phyloP scores from a whole-genome alignment of 2,113 vertebrate genomes.

The Oryzias melastigma region DNA sequence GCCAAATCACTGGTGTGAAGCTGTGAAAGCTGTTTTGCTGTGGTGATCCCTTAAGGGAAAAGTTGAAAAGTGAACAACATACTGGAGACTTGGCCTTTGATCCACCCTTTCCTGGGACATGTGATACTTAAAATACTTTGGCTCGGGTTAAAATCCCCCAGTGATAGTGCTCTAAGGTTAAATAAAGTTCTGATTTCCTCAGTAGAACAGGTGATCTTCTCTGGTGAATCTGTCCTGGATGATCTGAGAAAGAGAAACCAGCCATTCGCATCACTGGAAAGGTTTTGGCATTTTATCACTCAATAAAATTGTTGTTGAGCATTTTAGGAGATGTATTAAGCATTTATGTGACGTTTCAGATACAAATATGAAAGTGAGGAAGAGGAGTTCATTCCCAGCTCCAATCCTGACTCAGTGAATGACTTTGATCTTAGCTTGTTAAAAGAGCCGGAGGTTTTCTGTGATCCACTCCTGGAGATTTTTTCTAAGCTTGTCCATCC shows the following conservation, averaged over 20 bases:
- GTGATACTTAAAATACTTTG: no score
- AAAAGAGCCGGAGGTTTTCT: constrained; percentile 11
- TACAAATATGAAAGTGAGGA: constrained; percentile 21
- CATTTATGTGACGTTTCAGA: constrained; percentile 38
- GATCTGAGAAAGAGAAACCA: constrained; percentile 42
- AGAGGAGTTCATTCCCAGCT: constrained; percentile 60
- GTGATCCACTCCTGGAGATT: constrained; percentile 47
- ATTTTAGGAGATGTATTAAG: neutral
- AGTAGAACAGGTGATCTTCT: constrained; percentile 58
- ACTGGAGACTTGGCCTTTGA: no score
- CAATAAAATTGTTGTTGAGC: no score
- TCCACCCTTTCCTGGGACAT: no score
- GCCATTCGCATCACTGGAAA: constrained; percentile 48
- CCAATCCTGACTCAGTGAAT: constrained; percentile 59
- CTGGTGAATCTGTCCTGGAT: constrained; percentile 55
- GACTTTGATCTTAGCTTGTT: constrained; percentile 31
- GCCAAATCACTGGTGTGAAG: no score
- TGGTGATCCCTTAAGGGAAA: no score
- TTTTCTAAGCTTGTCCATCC: constrained; percentile 45
- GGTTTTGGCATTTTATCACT: constrained; percentile 34
- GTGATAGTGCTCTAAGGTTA: no score
- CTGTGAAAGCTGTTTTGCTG: no score
- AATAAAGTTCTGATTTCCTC: neutral
- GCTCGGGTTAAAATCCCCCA: no score
- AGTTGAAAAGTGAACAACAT: no score